phyloP scores from a whole-genome alignment of 2,113 vertebrate species.

The Rhombomys opimus region DNA sequence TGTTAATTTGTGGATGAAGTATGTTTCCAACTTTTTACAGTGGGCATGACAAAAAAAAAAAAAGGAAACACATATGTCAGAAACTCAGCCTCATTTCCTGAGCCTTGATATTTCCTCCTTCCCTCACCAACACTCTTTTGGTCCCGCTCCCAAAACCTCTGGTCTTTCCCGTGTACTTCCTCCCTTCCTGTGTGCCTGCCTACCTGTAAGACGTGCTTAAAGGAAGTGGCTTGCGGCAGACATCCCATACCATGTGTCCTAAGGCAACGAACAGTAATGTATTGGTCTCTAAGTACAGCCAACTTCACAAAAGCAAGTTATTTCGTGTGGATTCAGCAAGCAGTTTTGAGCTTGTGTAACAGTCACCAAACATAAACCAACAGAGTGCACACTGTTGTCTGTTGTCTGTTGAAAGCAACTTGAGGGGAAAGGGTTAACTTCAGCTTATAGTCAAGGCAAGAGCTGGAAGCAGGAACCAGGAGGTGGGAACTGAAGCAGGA shows the following conservation, averaged over 20 bases:
- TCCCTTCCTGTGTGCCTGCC: background rate
- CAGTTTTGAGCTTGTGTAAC: too few relatives aligned
- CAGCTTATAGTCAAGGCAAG: too few relatives aligned
- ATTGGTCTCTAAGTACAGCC: background rate
- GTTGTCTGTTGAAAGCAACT: too few relatives aligned
- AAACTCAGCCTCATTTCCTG: constrained; percentile 15
- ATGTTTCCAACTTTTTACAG: constrained; percentile 14
- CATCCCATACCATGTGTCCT: background rate
- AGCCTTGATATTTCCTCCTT: background rate
- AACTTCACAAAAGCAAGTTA: background rate
- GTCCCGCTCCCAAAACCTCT: background rate
- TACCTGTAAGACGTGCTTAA: background rate
- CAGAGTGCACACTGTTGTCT: too few relatives aligned
- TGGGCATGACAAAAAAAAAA: background rate
- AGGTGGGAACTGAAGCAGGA: too few relatives aligned
- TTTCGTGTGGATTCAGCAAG: too few relatives aligned
- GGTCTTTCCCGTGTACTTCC: rapidly evolving
- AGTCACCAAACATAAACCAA: too few relatives aligned
- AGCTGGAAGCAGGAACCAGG: too few relatives aligned
- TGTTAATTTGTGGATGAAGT: constrained; percentile 14
- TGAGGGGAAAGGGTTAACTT: too few relatives aligned
- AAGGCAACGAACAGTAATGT: background rate
- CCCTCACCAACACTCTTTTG: background rate
- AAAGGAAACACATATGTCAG: background rate
- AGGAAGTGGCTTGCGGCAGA: background rate